Base-by-base conservation (phyloP, 2,113 vertebrate genomes). In the Calcarius ornatus region DNA sequence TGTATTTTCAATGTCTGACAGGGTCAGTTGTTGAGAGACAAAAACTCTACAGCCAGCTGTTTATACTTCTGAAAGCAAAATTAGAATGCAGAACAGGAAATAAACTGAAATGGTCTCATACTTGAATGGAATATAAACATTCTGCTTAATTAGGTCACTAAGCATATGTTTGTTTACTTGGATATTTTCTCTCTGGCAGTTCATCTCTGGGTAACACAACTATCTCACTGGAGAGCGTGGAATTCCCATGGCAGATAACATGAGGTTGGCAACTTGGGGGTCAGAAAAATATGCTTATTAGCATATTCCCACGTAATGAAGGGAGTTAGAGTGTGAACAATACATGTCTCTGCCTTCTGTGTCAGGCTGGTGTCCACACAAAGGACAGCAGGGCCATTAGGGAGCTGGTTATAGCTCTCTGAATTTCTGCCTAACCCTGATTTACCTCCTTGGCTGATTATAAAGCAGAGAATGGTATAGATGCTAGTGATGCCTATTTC, bases 101-200 rank as follows among this genome's bases (percentile, higher is more conserved):
- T 86, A 96, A 93, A 93, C 71, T 59, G 75, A 91, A 95, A 96
- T 78, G 15, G 76, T 90, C 85, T 94, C 75, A 86, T 82, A 95
- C 68, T 86, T 90, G 72, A 94, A 92, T 35, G 60, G 93, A 96
- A 96, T 93, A 93, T 90, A 95, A 95, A 92, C 85, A 94, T 86
- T 95, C 82, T 94, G 90, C 68, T 93, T 95, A 97, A 96, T 95
- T 95, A 93, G 95, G 93, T 96, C 94, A 97, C 93, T 88, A 94
- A 94, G 93, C 93, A 93, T 95, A 92, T 93, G 88, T 88, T 95
- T 93, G 81, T 95, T 94, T 93, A 94, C 85, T 88, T 83, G 71
- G 71, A 54, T 90, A 91, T 94, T 83, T 93, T 95, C 71, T 95
- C 85, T 94, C 76, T 88, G 75, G 79, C 92, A 95, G 88, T 95